Conservation (phyloP, 2,797 vertebrate species). For the Premnoplex brunnescens region DNA sequence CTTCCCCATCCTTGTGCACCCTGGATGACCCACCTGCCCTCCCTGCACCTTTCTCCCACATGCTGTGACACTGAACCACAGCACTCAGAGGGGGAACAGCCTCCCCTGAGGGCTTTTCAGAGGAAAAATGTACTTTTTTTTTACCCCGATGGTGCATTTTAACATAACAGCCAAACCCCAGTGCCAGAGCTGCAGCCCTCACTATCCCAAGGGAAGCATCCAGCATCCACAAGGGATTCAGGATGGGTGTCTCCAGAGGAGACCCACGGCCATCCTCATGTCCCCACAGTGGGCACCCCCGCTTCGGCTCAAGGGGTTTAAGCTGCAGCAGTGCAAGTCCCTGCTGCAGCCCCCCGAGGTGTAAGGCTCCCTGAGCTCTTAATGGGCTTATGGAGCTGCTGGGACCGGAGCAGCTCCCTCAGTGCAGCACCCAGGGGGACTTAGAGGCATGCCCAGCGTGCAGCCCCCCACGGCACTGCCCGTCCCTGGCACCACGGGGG, state of each 20-base stretch:
- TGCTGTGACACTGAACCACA: background rate
- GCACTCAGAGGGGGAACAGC: accelerated
- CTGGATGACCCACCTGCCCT: background rate
- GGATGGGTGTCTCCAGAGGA: accelerated
- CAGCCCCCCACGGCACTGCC: background rate
- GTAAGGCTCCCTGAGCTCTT: conserved; percentile 50
- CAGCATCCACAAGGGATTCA: accelerated
- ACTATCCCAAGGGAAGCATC: accelerated
- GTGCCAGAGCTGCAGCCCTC: background rate
- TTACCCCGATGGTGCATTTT: background rate
- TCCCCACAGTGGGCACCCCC: background rate
- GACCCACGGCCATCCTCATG: accelerated
- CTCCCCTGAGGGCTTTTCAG: background rate
- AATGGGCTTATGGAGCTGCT: conserved; percentile 18
- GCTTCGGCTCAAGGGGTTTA: background rate
- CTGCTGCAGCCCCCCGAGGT: conserved; percentile 19
- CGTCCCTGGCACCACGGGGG: background rate
- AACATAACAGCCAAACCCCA: background rate
- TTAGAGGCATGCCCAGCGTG: accelerated
- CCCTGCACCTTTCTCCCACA: background rate
- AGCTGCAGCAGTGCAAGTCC: conserved; percentile 34
- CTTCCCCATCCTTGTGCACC: background rate
- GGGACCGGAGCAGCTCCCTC: background rate
- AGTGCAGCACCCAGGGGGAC: background rate
- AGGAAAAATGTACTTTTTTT: background rate